Conservation (phyloP, 2,888 invertebrate species). For the Cephus runcator region DNA sequence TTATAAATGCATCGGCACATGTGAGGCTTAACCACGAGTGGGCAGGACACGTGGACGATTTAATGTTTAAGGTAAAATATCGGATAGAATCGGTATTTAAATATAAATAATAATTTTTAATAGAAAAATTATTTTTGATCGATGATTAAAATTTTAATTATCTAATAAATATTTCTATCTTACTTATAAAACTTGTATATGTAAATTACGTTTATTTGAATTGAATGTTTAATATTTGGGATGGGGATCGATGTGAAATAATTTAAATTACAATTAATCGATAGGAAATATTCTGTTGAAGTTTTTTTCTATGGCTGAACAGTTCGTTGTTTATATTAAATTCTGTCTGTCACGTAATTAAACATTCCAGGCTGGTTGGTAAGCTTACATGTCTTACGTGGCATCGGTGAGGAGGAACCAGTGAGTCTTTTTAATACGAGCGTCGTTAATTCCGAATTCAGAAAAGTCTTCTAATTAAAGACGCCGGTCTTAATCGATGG, state of each 20-base stretch:
- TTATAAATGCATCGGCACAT: slow-evolving; percentile 2
- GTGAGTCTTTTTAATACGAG: slow-evolving; percentile 6
- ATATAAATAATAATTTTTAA: neutral
- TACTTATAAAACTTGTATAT: too few relatives aligned
- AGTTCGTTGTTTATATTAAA: neutral
- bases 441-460: slow-evolving; percentile 10
- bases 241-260: neutral
- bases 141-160: neutral
- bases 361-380: neutral
- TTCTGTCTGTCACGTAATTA: neutral
- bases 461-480: slow-evolving; percentile 11
- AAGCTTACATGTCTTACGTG: neutral
- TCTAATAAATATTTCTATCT: too few relatives aligned
- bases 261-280: neutral
- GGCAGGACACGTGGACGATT: neutral
- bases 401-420: neutral
- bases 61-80: neutral
- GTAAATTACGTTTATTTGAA: too few relatives aligned
- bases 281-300: neutral
- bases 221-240: neutral
- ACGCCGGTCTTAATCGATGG: neutral
- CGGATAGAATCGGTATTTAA: neutral
- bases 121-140: neutral
- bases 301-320: neutral
- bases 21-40: neutral